These are phyloP conservation scores for Gallinago stenura DNA, from an alignment of 2,797 vertebrate genomes.

Conservation along the genomic window DNA sequence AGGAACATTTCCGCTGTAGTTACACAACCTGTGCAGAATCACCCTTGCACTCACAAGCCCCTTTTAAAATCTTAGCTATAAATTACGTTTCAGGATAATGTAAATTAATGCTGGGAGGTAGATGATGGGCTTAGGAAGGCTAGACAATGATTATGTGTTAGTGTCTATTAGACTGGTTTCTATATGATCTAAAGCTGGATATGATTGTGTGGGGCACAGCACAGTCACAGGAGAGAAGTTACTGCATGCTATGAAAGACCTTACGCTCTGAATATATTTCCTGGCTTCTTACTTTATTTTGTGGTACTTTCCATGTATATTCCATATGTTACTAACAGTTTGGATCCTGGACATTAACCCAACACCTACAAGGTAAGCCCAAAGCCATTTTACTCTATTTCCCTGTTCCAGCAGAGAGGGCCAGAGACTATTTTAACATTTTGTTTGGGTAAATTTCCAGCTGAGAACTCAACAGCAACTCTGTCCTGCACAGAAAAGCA, in stretches of 20 bases:
- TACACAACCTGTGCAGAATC: fast-evolving
- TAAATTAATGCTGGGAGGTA: constrained; percentile 8
- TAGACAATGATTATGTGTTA: constrained; percentile 3
- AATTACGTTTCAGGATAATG: neutral
- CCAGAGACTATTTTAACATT: neutral
- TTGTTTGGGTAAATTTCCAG: neutral
- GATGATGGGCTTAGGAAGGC: neutral
- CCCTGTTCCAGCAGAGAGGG: neutral
- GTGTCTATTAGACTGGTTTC: neutral
- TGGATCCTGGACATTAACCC: neutral
- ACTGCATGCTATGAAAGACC: neutral
- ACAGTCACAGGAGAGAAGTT: neutral
- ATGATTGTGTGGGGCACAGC: neutral
- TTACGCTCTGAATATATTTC: neutral
- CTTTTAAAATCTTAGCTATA: neutral
- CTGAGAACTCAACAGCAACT: neutral
- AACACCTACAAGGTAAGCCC: neutral
- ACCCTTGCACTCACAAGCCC: neutral
- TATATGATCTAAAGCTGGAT: neutral
- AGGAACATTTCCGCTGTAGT: neutral
- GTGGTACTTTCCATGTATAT: neutral
- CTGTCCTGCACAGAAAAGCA: neutral
- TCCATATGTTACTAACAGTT: neutral
- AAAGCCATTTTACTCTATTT: neutral
- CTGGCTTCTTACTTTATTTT: neutral